Evolutionary conservation across 2,888 invertebrate species (phyloP).

Genomic region (Sisyra terminalis): DNA sequence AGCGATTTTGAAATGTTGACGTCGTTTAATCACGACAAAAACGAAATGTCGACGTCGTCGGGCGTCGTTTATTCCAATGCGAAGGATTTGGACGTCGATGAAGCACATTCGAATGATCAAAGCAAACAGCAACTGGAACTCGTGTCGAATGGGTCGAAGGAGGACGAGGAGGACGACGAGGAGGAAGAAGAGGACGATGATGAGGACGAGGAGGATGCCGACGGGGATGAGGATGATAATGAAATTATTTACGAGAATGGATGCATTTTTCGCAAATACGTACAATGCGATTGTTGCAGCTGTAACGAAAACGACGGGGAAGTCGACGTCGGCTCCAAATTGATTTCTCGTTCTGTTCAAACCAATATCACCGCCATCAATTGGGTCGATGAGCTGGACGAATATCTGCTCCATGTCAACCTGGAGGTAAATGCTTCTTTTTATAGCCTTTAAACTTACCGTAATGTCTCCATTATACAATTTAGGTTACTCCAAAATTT

Average conservation of each 20-base stretch:
- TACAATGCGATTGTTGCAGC: not conserved
- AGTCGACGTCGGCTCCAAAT: conserved; percentile 13
- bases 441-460: too few species aligned
- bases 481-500: too few species aligned
- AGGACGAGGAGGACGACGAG: not conserved
- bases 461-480: too few species aligned
- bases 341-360: conserved; percentile 32
- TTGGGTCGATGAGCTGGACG: conserved; percentile 24
- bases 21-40: not conserved
- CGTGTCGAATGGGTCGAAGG: not conserved
- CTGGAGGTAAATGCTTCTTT: conserved; percentile 39
- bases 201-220: not conserved
- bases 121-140: too few species aligned
- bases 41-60: not conserved
- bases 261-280: not conserved
- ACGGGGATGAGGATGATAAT: conserved; percentile 7
- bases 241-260: conserved; percentile 1
- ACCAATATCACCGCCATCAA: conserved; percentile 31
- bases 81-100: not conserved
- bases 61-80: not conserved
- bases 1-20: conserved; percentile 12
- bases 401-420: conserved; percentile 35
- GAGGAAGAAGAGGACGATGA: not conserved
- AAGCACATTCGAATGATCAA: not conserved
- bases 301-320: too few species aligned